Conservation (phyloP, 1,140 invertebrate genomes). For the Centruroides sculpturatus region DNA sequence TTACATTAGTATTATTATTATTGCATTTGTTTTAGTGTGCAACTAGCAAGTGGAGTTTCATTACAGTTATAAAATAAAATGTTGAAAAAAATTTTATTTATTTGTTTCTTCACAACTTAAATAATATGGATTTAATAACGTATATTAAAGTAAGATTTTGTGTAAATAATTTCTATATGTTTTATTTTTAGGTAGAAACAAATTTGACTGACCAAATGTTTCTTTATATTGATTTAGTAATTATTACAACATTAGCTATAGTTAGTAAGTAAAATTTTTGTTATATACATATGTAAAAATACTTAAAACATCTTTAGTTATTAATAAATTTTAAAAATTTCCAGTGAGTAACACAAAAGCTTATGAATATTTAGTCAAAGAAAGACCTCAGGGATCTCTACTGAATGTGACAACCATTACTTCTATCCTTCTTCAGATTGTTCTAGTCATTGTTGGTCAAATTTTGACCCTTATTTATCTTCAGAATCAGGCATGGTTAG, state of each 20-base stretch:
- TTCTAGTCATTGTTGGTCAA: constrained; percentile 29
- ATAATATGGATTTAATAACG: too few species aligned
- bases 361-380: constrained; percentile 38
- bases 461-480: constrained; percentile 27
- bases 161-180: not conserved
- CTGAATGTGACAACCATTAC: constrained; percentile 33
- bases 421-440: constrained; percentile 27
- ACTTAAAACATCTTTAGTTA: not conserved
- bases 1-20: too few species aligned
- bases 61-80: too few species aligned
- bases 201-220: constrained; percentile 56
- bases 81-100: too few species aligned
- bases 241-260: constrained; percentile 62
- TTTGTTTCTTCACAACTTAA: too few species aligned
- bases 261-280: constrained; percentile 35
- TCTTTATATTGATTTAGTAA: constrained; percentile 67
- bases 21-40: too few species aligned
- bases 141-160: too few species aligned
- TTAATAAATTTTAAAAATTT: not conserved
- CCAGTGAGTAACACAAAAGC: constrained; percentile 52
- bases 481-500: constrained; percentile 24
- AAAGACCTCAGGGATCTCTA: constrained; percentile 43
- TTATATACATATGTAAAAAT: not conserved
- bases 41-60: too few species aligned
- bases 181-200: constrained; percentile 24